phyloP scores from a whole-genome alignment of 2,888 invertebrate species.

The Ichneumon xanthorius region DNA sequence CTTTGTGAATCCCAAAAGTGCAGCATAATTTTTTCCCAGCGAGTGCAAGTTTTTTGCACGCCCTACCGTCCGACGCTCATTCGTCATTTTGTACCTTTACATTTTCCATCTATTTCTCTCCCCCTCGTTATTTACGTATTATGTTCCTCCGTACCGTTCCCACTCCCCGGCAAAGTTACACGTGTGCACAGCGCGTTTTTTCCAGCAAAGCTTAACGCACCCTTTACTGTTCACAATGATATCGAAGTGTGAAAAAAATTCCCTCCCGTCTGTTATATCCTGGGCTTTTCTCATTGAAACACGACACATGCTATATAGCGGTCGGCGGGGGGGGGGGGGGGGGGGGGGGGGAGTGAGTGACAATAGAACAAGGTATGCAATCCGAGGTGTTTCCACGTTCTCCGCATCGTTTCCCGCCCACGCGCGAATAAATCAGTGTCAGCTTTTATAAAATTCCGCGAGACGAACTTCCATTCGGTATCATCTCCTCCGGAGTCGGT shows the following conservation, averaged over 20 bases:
- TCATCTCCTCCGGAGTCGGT: background rate
- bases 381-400: background rate
- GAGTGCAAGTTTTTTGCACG: background rate
- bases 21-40: background rate
- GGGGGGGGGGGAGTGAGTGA: background rate
- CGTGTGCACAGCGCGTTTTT: background rate
- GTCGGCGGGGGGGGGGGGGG: too few relatives aligned
- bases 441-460: background rate
- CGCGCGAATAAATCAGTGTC: conserved; percentile 16
- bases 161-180: background rate
- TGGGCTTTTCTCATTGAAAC: conserved; percentile 19
- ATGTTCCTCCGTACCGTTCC: background rate
- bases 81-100: background rate
- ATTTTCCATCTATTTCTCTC: background rate
- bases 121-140: background rate
- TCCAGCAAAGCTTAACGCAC: background rate
- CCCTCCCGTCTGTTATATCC: background rate
- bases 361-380: conserved; percentile 2
- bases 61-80: background rate
- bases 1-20: background rate
- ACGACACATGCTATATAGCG: background rate
- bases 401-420: background rate
- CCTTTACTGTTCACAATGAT: background rate
- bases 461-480: background rate
- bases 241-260: background rate